phyloP scores from a whole-genome alignment of 2,113 vertebrate genomes.

The Sander vitreus region DNA sequence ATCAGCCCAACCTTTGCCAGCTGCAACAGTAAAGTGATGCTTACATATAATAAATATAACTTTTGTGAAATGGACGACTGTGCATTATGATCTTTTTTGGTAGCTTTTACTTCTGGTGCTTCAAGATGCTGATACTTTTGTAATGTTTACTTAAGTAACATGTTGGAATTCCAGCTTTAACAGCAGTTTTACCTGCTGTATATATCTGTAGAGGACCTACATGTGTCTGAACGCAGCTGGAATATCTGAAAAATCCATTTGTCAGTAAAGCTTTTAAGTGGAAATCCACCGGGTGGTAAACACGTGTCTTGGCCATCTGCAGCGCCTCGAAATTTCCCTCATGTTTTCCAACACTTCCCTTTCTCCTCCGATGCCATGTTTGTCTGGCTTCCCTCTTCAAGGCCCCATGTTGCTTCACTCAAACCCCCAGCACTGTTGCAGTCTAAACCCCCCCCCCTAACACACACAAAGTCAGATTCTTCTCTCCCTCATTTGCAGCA shows the following conservation, averaged over 20 bases:
- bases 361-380: conserved; percentile 32
- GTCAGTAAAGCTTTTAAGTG: conserved; percentile 7
- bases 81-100: too few species aligned
- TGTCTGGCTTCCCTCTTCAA: conserved; percentile 14
- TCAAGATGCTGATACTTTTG: too few species aligned
- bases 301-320: conserved; percentile 47
- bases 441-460: background rate
- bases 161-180: background rate
- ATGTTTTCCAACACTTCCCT: conserved; percentile 38
- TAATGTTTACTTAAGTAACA: too few species aligned
- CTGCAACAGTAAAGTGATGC: background rate
- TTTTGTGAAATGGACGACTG: too few species aligned
- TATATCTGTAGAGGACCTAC: background rate
- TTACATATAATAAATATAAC: too few species aligned
- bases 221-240: background rate
- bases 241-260: conserved; percentile 25
- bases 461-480: conserved; percentile 15
- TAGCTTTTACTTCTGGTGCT: too few species aligned
- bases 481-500: conserved; percentile 21
- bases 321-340: conserved; percentile 27
- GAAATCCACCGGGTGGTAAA: conserved; percentile 30
- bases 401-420: conserved; percentile 18
- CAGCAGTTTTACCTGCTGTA: conserved; percentile 2
- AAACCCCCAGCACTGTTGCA: background rate
- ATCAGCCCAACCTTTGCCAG: too few species aligned